A percentile compares a stretch with the other conserved stretches of the same genome.
These are phyloP conservation scores for Tubulanus polymorphus DNA, from an alignment of 2,888 invertebrate species.

Conservation along the genomic window DNA sequence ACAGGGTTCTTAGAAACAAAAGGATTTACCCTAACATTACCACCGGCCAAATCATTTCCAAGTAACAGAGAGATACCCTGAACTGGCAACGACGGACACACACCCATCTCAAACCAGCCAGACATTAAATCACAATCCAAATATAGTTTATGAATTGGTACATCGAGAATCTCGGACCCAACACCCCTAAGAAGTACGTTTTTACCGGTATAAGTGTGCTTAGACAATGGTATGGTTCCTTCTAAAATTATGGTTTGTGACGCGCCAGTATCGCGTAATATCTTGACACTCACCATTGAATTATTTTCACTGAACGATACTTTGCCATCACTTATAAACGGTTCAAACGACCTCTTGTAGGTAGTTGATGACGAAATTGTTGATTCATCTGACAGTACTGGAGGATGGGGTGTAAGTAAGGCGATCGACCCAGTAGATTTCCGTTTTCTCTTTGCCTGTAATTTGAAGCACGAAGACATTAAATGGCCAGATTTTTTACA, in stretches of 20 bases:
- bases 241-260: constrained; percentile 19
- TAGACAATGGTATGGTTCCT: constrained; percentile 14
- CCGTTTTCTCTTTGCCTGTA: too few species aligned
- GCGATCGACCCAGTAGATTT: too few species aligned
- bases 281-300: too few species aligned
- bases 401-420: too few species aligned
- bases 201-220: constrained; percentile 10
- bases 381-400: too few species aligned
- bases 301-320: too few species aligned
- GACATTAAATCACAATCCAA: constrained; percentile 13
- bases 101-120: constrained; percentile 15
- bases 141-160: constrained; percentile 16
- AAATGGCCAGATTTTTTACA: constrained; percentile 14
- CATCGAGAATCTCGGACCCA: constrained; percentile 15
- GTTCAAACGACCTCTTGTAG: too few species aligned
- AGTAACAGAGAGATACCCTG: constrained; percentile 16
- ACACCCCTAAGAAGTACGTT: constrained; percentile 19
- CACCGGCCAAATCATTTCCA: constrained; percentile 18
- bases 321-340: too few species aligned
- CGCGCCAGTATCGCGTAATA: constrained; percentile 20
- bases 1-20: neutral
- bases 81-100: constrained; percentile 14
- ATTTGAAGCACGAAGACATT: too few species aligned
- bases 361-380: too few species aligned
- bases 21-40: constrained; percentile 5